Conservation (phyloP, 2,113 vertebrate species). For the Ivindomyrus marchei region DNA sequence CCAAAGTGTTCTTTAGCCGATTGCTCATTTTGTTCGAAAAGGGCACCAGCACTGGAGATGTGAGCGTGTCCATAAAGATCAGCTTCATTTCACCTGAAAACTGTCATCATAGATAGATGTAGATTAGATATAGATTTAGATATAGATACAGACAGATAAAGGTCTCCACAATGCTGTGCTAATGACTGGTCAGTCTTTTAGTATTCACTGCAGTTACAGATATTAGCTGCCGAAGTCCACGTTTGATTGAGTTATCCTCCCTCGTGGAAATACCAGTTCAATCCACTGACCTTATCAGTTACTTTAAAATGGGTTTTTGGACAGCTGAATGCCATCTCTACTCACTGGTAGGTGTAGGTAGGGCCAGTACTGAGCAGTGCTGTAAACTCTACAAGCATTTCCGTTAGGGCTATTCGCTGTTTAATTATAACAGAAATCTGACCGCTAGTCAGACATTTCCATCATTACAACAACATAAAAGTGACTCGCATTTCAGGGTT, state of each 20-base stretch:
- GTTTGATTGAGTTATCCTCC: constrained; percentile 3
- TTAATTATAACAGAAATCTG: not conserved
- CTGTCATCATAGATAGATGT: constrained; percentile 1
- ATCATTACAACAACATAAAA: not conserved
- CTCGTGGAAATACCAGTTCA: not conserved
- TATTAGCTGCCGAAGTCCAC: not conserved
- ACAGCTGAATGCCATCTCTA: not conserved
- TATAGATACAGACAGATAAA: not conserved
- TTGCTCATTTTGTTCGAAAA: not conserved
- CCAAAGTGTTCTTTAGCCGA: not conserved
- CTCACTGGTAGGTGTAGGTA: not conserved
- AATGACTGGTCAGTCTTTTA: not conserved
- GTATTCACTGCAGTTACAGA: not conserved
- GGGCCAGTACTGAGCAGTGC: not conserved
- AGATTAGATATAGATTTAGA: not conserved
- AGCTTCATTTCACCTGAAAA: not conserved
- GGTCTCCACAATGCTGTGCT: not conserved
- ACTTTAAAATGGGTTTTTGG: not conserved
- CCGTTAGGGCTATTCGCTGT: not conserved
- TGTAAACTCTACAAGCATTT: not conserved
- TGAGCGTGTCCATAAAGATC: not conserved
- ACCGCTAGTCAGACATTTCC: not conserved
- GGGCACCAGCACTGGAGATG: not conserved
- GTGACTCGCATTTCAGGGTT: not conserved
- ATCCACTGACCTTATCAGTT: constrained; percentile 11